Conservation (phyloP, 2,113 vertebrate genomes). For the Alouatta palliata region DNA sequence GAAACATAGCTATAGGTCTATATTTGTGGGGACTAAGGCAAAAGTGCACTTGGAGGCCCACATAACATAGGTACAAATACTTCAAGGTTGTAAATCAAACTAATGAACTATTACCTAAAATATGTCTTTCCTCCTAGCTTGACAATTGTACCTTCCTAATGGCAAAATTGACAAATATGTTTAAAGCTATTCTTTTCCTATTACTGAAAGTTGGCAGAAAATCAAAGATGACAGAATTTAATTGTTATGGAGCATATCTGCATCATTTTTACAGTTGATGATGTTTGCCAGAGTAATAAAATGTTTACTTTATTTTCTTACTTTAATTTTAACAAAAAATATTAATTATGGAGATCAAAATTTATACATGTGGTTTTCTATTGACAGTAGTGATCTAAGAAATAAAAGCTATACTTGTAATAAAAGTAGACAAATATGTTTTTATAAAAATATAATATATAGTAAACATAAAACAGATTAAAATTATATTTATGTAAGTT, state of each 20-base stretch:
- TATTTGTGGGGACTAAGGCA: not conserved
- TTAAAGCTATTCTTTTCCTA: conserved; percentile 58
- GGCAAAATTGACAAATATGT: conserved; percentile 57
- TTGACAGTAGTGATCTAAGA: conserved; percentile 18
- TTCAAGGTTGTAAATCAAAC: conserved; percentile 16
- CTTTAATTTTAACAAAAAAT: conserved; percentile 45
- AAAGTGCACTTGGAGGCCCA: not conserved
- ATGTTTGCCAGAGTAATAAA: conserved; percentile 52
- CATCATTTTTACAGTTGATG: conserved; percentile 33
- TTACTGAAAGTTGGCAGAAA: conserved; percentile 64
- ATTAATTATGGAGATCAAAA: conserved; percentile 14
- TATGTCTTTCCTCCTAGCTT: not conserved
- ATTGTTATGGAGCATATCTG: conserved; percentile 25
- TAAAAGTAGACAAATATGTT: conserved; percentile 9
- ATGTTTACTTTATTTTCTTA: conserved; percentile 39
- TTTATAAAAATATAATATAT: not conserved
- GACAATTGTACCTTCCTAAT: conserved; percentile 56
- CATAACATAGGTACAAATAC: not conserved
- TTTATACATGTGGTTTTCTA: not conserved
- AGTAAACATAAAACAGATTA: not conserved
- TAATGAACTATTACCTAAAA: not conserved
- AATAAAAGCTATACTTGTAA: conserved; percentile 24
- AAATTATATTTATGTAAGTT: conserved; percentile 8
- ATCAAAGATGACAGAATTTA: conserved; percentile 55
- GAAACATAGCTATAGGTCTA: not conserved